Percentiles rank a stretch among this genome's conserved stretches.
phyloP scores from a whole-genome alignment of 2,888 invertebrate genomes.

The Aplocera efformata region DNA sequence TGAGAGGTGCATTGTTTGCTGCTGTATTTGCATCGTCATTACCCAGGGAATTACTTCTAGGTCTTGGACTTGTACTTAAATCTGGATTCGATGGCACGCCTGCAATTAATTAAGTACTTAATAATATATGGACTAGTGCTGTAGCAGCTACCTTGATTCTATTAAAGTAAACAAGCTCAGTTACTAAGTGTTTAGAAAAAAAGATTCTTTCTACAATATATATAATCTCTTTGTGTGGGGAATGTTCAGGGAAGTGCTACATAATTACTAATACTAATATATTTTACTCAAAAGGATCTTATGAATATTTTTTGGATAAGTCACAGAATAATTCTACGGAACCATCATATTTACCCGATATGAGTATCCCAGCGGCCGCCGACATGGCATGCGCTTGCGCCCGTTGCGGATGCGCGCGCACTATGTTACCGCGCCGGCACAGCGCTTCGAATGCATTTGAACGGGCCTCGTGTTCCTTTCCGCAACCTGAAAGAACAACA shows the following conservation, averaged over 20 bases:
- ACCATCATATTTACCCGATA: constrained; percentile 70
- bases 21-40: constrained; percentile 44
- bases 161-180: too few relatives aligned
- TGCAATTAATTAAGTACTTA: constrained; percentile 25
- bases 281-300: too few relatives aligned
- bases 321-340: too few relatives aligned
- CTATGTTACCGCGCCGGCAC: constrained; percentile 67
- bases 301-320: too few relatives aligned
- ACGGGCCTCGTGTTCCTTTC: constrained; percentile 47
- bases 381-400: constrained; percentile 55
- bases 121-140: neutral
- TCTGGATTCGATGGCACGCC: constrained; percentile 74
- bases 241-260: too few relatives aligned
- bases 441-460: constrained; percentile 63
- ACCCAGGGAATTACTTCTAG: constrained; percentile 68
- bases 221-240: too few relatives aligned
- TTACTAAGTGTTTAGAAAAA: too few relatives aligned
- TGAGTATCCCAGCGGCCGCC: constrained; percentile 75
- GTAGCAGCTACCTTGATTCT: neutral
- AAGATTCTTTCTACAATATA: too few relatives aligned
- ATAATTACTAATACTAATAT: too few relatives aligned
- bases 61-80: constrained; percentile 54
- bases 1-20: constrained; percentile 35
- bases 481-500: constrained; percentile 31
- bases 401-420: constrained; percentile 44